Evolutionary conservation across 2,113 vertebrate species (phyloP).

Genomic region (Sinocyclocheilus maitianheensis): DNA sequence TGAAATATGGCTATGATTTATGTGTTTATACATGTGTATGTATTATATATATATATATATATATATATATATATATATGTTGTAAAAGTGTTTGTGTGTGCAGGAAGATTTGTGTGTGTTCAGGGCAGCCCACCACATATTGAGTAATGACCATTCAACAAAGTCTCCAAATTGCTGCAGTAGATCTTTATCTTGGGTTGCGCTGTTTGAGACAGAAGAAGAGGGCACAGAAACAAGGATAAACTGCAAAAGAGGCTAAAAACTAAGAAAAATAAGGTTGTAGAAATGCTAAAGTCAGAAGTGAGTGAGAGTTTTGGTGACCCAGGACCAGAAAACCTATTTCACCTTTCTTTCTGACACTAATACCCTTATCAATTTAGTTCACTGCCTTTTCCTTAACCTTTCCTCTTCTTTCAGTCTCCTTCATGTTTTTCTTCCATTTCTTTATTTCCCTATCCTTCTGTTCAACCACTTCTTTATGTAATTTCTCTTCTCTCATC

Average conservation of each 20-base stretch:
- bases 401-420: background rate
- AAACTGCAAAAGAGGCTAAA: conserved; percentile 4
- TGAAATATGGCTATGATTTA: too few species aligned
- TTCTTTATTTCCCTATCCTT: conserved; percentile 6
- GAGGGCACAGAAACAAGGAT: background rate
- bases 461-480: conserved; percentile 2
- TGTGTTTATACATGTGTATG: too few species aligned
- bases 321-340: conserved; percentile 22
- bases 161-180: conserved; percentile 30
- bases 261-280: background rate
- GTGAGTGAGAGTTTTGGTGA: conserved; percentile 17
- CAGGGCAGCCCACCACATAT: background rate
- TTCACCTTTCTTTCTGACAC: conserved; percentile 35
- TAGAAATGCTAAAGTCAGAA: conserved; percentile 3
- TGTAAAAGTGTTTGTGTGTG: background rate
- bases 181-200: conserved; percentile 38
- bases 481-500: background rate
- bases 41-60: too few species aligned
- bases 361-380: conserved; percentile 39
- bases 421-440: background rate
- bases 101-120: background rate
- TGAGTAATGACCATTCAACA: conserved; percentile 25
- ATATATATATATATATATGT: too few species aligned
- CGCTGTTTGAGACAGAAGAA: conserved; percentile 5
- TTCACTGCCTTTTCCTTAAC: conserved; percentile 9